A percentile compares a stretch with the other conserved stretches of the same genome.
phyloP scores from a whole-genome alignment of 2,113 vertebrate species.

The Uropsilus gracilis region DNA sequence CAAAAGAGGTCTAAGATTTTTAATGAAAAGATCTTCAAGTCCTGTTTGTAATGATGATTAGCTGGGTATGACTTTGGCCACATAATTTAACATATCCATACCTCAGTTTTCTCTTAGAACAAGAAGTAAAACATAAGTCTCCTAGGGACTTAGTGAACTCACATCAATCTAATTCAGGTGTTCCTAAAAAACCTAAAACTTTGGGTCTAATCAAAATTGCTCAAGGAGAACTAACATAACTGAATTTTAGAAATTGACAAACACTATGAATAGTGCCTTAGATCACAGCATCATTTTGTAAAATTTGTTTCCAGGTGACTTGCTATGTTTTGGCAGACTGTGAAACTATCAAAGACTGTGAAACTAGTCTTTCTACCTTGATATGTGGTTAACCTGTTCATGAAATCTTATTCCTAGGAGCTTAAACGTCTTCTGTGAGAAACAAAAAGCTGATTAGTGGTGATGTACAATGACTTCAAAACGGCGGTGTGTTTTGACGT shows the following conservation, averaged over 20 bases:
- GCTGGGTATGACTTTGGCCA: neutral
- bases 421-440: neutral
- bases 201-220: neutral
- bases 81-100: neutral
- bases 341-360: neutral
- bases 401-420: neutral
- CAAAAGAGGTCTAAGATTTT: neutral
- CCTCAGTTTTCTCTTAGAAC: neutral
- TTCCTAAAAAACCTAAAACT: neutral
- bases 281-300: neutral
- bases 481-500: neutral
- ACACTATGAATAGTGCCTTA: neutral
- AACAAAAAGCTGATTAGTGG: neutral
- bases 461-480: neutral
- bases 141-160: neutral
- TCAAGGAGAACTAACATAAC: neutral
- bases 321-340: neutral
- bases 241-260: neutral
- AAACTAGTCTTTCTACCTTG: constrained; percentile 9
- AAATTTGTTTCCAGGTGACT: neutral
- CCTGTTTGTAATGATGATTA: neutral
- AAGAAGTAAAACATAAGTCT: neutral
- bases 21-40: neutral
- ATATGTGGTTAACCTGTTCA: neutral
- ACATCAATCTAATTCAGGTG: neutral